Evolutionary conservation across 2,888 invertebrate species (phyloP).

Genomic region (Agrilus cyanescens): DNA sequence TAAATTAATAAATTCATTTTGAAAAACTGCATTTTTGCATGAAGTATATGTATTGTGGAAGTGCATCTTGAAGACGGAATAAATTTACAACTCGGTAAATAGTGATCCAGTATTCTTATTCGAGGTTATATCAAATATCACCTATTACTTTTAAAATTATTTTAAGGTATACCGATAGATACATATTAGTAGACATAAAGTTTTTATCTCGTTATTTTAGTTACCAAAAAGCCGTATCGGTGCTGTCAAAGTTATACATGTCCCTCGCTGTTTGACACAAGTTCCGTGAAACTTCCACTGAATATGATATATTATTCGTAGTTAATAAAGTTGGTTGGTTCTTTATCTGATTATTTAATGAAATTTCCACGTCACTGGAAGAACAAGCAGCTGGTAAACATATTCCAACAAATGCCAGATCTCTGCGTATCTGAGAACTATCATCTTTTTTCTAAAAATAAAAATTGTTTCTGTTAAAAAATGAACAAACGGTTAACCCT

Average conservation of each 20-base stretch:
- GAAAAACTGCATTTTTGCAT: no score
- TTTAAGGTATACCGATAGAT: no score
- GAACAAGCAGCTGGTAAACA: slow-evolving; percentile 32
- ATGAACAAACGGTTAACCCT: no score
- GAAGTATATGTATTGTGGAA: no score
- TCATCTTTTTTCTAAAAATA: slow-evolving; percentile 20
- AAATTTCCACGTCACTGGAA: slow-evolving; percentile 23
- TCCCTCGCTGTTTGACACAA: slow-evolving; percentile 28
- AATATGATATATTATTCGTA: slow-evolving; percentile 23
- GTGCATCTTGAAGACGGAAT: no score
- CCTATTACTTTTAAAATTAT: no score
- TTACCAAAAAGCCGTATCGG: slow-evolving; percentile 33
- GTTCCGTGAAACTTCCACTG: slow-evolving; percentile 26
- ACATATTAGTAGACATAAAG: neutral
- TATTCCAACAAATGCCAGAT: slow-evolving; percentile 28
- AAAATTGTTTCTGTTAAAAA: neutral
- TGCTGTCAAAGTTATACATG: slow-evolving; percentile 20
- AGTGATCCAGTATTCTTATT: no score
- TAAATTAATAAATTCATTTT: no score
- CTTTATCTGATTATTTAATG: slow-evolving; percentile 23
- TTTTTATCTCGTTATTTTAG: no score
- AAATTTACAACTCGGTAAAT: no score
- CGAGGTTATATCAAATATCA: no score
- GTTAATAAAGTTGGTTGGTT: slow-evolving; percentile 20
- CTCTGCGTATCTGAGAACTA: slow-evolving; percentile 26